Percentiles rank a stretch among this genome's conserved stretches.
phyloP scores from a whole-genome alignment of 2,113 vertebrate species.

The Ptilorrhoa leucosticta region DNA sequence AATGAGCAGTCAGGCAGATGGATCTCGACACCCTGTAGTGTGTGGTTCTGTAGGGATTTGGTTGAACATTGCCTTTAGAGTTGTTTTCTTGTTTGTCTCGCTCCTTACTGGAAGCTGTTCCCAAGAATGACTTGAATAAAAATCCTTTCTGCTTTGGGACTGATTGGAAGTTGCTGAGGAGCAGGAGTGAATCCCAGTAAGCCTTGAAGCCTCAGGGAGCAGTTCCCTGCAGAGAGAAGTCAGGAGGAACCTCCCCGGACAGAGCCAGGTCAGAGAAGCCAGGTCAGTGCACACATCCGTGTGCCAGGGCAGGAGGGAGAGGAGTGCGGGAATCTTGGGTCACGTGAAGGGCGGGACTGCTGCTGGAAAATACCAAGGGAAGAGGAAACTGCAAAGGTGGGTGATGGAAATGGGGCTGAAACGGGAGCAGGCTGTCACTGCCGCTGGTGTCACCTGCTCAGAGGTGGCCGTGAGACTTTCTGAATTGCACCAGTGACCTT shows the following conservation, averaged over 20 bases:
- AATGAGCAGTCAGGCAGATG: background rate
- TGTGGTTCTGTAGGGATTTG: background rate
- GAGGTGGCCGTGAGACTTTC: background rate
- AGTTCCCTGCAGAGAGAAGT: background rate
- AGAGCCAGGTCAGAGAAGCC: background rate
- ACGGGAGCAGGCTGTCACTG: background rate
- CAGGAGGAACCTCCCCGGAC: background rate
- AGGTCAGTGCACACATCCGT: background rate
- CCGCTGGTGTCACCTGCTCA: rapidly evolving
- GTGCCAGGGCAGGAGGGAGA: background rate
- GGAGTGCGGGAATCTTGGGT: background rate
- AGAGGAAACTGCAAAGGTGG: background rate
- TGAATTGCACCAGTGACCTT: background rate
- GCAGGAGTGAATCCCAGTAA: background rate
- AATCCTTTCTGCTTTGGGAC: background rate
- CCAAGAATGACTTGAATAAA: background rate
- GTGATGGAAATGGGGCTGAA: background rate
- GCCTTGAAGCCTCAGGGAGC: background rate
- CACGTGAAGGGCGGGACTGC: background rate
- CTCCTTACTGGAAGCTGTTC: background rate
- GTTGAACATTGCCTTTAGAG: background rate
- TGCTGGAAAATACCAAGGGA: background rate
- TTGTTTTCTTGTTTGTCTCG: background rate
- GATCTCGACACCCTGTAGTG: background rate
- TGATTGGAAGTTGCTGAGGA: background rate